Percentiles rank a stretch among this genome's conserved stretches.
These are phyloP conservation scores for Tanytarsus gracilentus DNA, from an alignment of 2,888 invertebrate genomes.

Conservation along the genomic window DNA sequence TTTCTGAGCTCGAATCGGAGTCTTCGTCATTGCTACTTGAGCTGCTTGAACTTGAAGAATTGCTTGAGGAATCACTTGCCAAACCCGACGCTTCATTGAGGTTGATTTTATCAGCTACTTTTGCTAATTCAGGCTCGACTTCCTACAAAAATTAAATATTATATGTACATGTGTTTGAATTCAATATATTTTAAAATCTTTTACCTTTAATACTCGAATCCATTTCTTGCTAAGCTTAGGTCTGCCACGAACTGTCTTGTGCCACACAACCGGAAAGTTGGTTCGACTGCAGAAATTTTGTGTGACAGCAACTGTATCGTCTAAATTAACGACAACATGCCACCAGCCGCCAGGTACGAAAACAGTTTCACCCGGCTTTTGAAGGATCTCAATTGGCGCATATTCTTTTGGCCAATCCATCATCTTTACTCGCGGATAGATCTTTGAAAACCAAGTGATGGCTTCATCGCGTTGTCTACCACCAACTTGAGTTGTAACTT, in stretches of 20 bases:
- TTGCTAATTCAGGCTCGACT: constrained; percentile 68
- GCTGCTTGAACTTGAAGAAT: constrained; percentile 66
- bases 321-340: constrained; percentile 97
- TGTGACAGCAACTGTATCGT: constrained; percentile 93
- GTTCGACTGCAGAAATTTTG: constrained; percentile 95
- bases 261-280: constrained; percentile 97
- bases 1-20: constrained; percentile 44
- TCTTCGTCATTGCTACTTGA: constrained; percentile 54
- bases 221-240: constrained; percentile 94
- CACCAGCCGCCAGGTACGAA: constrained; percentile 99
- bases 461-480: constrained; percentile 97
- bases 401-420: constrained; percentile 86
- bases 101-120: constrained; percentile 74
- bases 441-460: constrained; percentile 92
- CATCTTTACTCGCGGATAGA: constrained; percentile 87
- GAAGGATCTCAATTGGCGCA: constrained; percentile 87
- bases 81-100: constrained; percentile 78
- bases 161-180: background rate
- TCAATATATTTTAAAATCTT: background rate
- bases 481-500: constrained; percentile 83
- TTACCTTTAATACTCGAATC: constrained; percentile 55
- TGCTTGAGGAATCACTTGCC: constrained; percentile 90
- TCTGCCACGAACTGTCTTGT: constrained; percentile 89
- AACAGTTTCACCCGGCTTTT: constrained; percentile 93
- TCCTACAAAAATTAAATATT: constrained; percentile 38